Conservation (phyloP, 2,797 vertebrate species). For the Cetoscarus ocellatus region DNA sequence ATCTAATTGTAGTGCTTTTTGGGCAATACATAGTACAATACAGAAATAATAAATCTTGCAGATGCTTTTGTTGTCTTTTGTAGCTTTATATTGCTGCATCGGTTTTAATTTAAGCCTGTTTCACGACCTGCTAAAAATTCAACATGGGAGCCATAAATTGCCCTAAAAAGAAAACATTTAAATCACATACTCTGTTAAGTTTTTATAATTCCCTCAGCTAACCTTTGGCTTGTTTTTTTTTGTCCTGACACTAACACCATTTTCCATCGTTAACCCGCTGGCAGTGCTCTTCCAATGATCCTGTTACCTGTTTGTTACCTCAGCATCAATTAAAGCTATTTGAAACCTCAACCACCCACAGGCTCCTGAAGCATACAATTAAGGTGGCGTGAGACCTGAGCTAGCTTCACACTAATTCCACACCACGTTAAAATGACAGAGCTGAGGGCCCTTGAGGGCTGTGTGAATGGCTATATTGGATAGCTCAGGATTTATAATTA, state of each 20-base stretch:
- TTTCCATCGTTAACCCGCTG: conserved; percentile 43
- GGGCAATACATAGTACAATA: too few species aligned
- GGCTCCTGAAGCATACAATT: conserved; percentile 64
- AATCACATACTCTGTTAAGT: neutral
- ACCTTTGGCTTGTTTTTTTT: conserved; percentile 23
- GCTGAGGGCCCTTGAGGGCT: conserved; percentile 49
- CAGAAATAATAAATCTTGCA: too few species aligned
- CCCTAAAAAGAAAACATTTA: conserved; percentile 6
- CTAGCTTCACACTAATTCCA: conserved; percentile 63
- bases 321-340: conserved; percentile 74
- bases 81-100: too few species aligned
- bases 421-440: conserved; percentile 57
- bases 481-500: conserved; percentile 71
- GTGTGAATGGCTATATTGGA: conserved; percentile 66
- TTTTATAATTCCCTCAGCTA: conserved; percentile 5
- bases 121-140: too few species aligned
- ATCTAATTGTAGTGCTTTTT: too few species aligned
- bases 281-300: conserved; percentile 58
- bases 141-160: neutral
- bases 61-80: too few species aligned
- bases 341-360: conserved; percentile 73
- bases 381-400: conserved; percentile 71
- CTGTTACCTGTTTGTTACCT: conserved; percentile 76
- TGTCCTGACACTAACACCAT: conserved; percentile 48
- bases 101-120: too few species aligned